A percentile compares a stretch with the other conserved stretches of the same genome.
These are phyloP conservation scores for Saxicola maurus DNA, from an alignment of 2,797 vertebrate genomes.

Conservation along the genomic window DNA sequence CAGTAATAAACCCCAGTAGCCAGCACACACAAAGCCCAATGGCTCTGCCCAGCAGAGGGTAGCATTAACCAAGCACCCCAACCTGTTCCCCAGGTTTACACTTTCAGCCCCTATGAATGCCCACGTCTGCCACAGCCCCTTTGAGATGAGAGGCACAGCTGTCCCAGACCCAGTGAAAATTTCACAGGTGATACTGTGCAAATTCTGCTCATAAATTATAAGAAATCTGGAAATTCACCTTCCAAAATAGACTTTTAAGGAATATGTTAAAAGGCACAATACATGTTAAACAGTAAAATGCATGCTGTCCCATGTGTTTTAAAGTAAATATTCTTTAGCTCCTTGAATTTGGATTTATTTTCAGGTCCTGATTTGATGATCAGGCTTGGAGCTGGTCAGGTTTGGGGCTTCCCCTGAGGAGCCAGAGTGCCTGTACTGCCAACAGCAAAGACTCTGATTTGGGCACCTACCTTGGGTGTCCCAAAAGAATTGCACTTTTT, in stretches of 20 bases:
- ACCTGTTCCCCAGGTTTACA: not conserved
- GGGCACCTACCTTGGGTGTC: not conserved
- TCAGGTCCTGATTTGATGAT: not conserved
- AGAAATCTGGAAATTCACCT: not conserved
- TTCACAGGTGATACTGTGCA: not conserved
- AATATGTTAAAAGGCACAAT: not conserved
- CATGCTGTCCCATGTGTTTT: not conserved
- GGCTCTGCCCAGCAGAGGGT: conserved; percentile 48
- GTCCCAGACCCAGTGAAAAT: not conserved
- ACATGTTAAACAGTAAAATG: not conserved
- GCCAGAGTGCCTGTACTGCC: fast-evolving
- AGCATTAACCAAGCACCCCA: conserved; percentile 24
- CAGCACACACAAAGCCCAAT: not conserved
- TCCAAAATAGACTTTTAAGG: not conserved
- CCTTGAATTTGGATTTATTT: not conserved
- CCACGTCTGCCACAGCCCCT: not conserved
- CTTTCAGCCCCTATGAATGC: not conserved
- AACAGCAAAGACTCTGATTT: not conserved
- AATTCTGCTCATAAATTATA: not conserved
- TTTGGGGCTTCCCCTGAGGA: not conserved
- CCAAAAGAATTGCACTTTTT: not conserved
- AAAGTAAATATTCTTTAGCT: not conserved
- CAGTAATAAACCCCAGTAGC: not conserved
- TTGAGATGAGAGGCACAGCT: not conserved
- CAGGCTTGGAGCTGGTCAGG: not conserved